phyloP scores from a whole-genome alignment of 2,113 vertebrate genomes.

The Raja brachyura region DNA sequence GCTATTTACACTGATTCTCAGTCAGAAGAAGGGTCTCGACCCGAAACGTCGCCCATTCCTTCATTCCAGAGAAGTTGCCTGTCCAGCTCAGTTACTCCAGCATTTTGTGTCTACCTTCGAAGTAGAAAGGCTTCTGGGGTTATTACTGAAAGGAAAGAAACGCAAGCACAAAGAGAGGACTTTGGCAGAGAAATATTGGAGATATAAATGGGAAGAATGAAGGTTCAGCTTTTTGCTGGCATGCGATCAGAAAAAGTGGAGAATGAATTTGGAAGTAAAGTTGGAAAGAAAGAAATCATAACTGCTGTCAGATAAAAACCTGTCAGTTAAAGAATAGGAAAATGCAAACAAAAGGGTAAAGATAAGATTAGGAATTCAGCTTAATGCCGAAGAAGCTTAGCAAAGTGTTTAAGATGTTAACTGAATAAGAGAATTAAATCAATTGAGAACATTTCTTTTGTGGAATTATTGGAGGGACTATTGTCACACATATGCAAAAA shows the following conservation, averaged over 20 bases:
- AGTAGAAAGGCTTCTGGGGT: neutral
- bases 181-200: neutral
- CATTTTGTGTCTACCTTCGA: too few species aligned
- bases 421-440: neutral
- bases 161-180: too few species aligned
- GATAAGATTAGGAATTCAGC: neutral
- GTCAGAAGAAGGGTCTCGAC: too few species aligned
- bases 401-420: neutral
- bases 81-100: too few species aligned
- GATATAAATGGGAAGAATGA: neutral
- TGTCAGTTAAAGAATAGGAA: neutral
- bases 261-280: neutral
- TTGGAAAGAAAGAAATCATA: neutral
- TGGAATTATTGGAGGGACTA: neutral
- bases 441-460: neutral
- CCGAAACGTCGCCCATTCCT: too few species aligned
- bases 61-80: too few species aligned
- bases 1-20: too few species aligned
- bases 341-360: neutral
- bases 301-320: neutral
- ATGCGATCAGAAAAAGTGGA: neutral
- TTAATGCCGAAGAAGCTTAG: neutral
- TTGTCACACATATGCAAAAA: neutral
- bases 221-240: neutral
- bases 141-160: too few species aligned